Evolutionary conservation across 2,888 invertebrate species (phyloP).

Genomic region (Arenicola marina): DNA sequence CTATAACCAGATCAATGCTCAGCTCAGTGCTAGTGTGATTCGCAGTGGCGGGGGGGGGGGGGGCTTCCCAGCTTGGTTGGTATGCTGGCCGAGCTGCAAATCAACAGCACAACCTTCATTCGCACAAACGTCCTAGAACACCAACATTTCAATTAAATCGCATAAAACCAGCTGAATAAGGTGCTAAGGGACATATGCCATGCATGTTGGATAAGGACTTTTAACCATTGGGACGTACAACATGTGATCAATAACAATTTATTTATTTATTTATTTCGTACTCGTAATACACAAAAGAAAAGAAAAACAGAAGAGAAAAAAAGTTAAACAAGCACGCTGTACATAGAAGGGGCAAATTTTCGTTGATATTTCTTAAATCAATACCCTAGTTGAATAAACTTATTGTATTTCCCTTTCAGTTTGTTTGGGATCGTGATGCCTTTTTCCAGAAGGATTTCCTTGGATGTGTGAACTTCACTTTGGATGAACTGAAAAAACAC

Average conservation of each 20-base stretch:
- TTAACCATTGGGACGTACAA: no score
- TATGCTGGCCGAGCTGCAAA: no score
- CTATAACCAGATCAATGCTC: neutral
- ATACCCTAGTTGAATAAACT: no score
- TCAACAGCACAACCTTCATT: neutral
- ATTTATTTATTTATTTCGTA: neutral
- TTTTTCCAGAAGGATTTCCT: constrained; percentile 66
- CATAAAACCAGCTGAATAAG: no score
- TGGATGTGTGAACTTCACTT: constrained; percentile 63
- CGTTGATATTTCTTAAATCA: no score
- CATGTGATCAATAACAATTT: no score
- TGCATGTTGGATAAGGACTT: no score
- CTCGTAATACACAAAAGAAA: neutral
- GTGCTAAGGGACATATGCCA: no score
- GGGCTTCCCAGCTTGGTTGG: neutral
- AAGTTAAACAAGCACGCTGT: no score
- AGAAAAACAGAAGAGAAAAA: neutral
- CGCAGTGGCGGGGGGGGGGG: neutral
- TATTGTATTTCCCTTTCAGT: constrained; percentile 44
- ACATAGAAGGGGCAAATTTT: no score
- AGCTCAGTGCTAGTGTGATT: neutral
- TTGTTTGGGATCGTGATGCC: constrained; percentile 66
- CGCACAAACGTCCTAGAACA: no score
- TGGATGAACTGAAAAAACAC: constrained; percentile 63
- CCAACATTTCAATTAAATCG: no score